A percentile compares a stretch with the other conserved stretches of the same genome.
Evolutionary conservation across 92 coral and sea anemone genomes (phyloP).

Genomic region (Blastomussa wellsi): DNA sequence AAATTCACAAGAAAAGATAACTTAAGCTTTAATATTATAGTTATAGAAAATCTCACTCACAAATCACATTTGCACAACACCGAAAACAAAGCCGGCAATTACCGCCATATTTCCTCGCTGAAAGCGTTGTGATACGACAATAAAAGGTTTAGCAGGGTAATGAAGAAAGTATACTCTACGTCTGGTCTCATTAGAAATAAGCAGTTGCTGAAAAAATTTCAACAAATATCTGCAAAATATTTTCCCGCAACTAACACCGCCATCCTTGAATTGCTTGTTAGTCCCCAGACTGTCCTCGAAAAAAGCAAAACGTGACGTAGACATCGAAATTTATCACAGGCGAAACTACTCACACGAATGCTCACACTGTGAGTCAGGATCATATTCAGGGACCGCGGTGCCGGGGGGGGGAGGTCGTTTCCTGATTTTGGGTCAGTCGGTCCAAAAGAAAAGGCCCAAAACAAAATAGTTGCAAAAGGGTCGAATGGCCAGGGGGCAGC

Average conservation of each 20-base stretch:
- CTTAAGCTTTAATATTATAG: background rate
- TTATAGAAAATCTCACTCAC: background rate
- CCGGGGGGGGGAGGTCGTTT: too few species aligned
- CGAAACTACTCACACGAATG: too few species aligned
- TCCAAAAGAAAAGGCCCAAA: too few species aligned
- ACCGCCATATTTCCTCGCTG: constrained; percentile 62
- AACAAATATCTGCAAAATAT: too few species aligned
- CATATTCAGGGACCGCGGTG: too few species aligned
- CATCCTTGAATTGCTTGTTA: background rate
- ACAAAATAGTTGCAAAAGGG: too few species aligned
- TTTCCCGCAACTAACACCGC: background rate
- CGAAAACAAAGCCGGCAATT: background rate
- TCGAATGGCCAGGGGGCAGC: too few species aligned
- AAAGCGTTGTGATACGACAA: background rate
- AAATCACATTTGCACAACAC: background rate
- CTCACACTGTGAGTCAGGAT: too few species aligned
- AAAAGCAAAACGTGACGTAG: background rate
- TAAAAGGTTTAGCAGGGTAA: background rate
- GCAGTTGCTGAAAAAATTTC: background rate
- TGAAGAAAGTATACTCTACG: background rate
- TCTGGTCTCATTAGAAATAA: background rate
- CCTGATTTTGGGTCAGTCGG: too few species aligned
- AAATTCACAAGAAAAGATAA: background rate
- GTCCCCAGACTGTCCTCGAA: constrained; percentile 17
- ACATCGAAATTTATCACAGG: too few species aligned